Base-by-base conservation (phyloP, 1,140 invertebrate genomes). In the Brachionus paranguensis region DNA sequence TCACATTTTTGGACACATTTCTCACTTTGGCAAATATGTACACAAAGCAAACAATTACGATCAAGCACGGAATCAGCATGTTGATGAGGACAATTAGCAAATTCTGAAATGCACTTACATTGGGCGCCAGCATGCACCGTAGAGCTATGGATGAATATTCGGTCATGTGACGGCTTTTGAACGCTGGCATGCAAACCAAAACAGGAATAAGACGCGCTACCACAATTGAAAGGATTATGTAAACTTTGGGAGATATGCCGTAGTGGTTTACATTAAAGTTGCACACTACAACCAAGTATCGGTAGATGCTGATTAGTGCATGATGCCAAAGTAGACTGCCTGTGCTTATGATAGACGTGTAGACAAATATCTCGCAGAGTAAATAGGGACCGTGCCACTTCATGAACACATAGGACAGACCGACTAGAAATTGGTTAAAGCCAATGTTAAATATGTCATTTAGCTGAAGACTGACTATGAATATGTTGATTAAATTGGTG, bases 321-420 rank as follows among this genome's bases (percentile, higher is more conserved):
- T 88, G 88, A 85, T 89, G 89, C 88, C 88, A 89, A 6, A 89
- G 83, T 3, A 88, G 88, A 10, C 87, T 88, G 1, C 88, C 88
- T 14, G 78, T 81, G 29, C 50, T 64, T 20, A 81, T 81, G 1
- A 81, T 81, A 14, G 53, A 64, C 2, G 78, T 64, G n/a, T 81
- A 81, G 24, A 81, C 78, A 65, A 81, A 81, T 47, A 81, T 45
- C 37, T 81, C 78, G 53, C 78, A 81, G 7, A 81, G n/a, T 2
- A 76, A 14, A 76, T 76, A 76, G 7, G 53, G 78, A 29, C 53
- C 64, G 3, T 60, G 43, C 78, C 78, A 81, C 41, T 81, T 47
- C 78, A 81, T 64, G 86, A 86, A 89, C 86, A 84, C 17, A 47
- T 89, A 89, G 0, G 88, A 88, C 0, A 87, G 83, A 17, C 88